Percentiles rank a stretch among this genome's conserved stretches.
Conservation (phyloP, 92 coral and sea anemone genomes). For the Siderastrea siderea region DNA sequence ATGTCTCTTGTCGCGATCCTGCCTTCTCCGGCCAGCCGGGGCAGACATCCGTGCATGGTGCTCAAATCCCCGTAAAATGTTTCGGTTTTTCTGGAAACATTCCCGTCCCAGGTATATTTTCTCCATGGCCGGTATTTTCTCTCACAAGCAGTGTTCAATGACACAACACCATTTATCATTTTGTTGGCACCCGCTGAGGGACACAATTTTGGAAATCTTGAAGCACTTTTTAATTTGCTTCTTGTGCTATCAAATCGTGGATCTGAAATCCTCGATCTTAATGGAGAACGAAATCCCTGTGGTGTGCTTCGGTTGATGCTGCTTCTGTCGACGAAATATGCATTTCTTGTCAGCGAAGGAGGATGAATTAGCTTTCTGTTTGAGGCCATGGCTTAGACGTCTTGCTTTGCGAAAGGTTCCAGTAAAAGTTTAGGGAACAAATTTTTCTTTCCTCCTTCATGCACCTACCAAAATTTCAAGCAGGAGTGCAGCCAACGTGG, state of each 20-base stretch:
- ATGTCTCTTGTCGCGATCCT: background rate
- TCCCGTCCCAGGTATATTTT: background rate
- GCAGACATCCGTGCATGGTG: background rate
- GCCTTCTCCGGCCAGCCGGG: background rate
- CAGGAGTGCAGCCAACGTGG: too few species aligned
- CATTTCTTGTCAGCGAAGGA: background rate
- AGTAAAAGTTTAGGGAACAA: too few species aligned
- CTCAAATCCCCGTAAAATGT: background rate
- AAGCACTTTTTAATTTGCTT: background rate
- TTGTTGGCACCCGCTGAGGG: background rate
- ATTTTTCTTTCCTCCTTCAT: too few species aligned
- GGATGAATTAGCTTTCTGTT: background rate
- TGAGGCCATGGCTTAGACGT: background rate
- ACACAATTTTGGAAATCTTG: conserved; percentile 32
- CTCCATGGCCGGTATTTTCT: conserved; percentile 37
- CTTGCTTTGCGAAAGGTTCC: too few species aligned
- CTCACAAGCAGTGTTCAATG: conserved; percentile 12
- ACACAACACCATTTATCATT: conserved; percentile 1
- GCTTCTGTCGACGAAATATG: background rate
- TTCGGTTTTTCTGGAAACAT: background rate
- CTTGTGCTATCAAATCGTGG: background rate
- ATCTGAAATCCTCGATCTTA: background rate
- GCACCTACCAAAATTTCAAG: too few species aligned
- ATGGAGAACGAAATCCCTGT: background rate
- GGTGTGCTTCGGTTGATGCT: background rate